Evolutionary conservation across 2,888 invertebrate species (phyloP).

Genomic region (Micoletzkya japonica): DNA sequence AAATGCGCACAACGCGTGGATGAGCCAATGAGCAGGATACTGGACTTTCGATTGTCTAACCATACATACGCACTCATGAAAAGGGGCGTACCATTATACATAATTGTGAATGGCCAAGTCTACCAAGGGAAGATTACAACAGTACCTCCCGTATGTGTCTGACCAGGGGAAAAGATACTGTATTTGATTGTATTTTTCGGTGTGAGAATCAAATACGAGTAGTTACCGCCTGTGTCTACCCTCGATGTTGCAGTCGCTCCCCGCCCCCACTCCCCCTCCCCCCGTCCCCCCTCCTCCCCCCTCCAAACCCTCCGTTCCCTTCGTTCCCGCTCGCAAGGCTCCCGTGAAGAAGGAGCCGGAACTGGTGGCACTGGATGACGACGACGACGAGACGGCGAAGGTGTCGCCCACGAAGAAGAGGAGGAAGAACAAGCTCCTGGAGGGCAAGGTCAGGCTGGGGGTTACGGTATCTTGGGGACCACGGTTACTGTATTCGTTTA

Average conservation of each 20-base stretch:
- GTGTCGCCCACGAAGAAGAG: constrained; percentile 10
- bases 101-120: too few species aligned
- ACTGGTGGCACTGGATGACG: constrained; percentile 5
- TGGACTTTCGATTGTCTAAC: too few species aligned
- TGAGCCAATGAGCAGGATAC: too few species aligned
- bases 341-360: constrained; percentile 8
- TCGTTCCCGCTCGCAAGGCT: not conserved
- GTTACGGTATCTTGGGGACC: not conserved
- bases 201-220: not conserved
- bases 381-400: constrained; percentile 1
- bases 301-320: not conserved
- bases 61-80: too few species aligned
- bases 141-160: too few species aligned
- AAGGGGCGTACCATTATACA: too few species aligned
- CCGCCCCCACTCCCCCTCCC: not conserved
- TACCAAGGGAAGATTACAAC: too few species aligned
- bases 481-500: not conserved
- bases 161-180: not conserved
- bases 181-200: not conserved
- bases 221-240: not conserved
- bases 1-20: too few species aligned
- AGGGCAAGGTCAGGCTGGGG: not conserved
- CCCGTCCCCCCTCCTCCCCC: not conserved
- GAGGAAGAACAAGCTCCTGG: not conserved
- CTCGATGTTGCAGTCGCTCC: not conserved